These are phyloP conservation scores for Adrianichthys oophorus DNA, from an alignment of 2,797 vertebrate genomes.

Conservation along the genomic window DNA sequence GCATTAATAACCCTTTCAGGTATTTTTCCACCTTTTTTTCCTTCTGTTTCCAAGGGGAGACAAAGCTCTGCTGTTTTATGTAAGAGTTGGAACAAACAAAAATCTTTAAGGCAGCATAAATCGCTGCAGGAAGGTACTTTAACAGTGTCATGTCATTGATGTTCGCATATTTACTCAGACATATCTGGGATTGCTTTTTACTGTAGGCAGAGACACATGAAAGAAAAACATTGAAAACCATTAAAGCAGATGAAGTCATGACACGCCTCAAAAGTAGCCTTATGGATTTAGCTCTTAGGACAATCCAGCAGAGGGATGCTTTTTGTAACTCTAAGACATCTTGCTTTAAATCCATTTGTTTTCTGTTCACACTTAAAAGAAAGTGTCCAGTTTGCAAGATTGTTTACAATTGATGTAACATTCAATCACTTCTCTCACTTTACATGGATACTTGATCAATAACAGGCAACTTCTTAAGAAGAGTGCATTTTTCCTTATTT, in stretches of 20 bases:
- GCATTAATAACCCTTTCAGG: background rate
- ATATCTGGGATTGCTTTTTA: background rate
- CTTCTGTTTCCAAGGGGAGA: background rate
- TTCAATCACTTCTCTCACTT: conserved; percentile 44
- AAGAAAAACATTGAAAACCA: background rate
- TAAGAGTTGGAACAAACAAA: background rate
- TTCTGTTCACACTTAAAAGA: conserved; percentile 57
- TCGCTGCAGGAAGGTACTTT: background rate
- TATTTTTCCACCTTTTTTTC: background rate
- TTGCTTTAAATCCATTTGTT: conserved; percentile 57
- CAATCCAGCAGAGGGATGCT: conserved; percentile 21
- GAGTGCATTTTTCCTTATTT: conserved; percentile 33
- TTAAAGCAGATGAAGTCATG: conserved; percentile 19
- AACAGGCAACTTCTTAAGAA: conserved; percentile 47
- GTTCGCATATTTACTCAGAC: background rate
- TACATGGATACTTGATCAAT: conserved; percentile 62
- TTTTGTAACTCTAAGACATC: conserved; percentile 35
- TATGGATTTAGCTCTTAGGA: conserved; percentile 16
- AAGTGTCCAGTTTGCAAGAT: conserved; percentile 62
- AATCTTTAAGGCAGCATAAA: background rate
- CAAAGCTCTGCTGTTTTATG: background rate
- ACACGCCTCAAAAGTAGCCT: conserved; percentile 20
- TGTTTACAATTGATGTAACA: conserved; percentile 46
- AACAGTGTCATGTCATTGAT: background rate
- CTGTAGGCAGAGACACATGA: background rate